Evolutionary conservation across 2,888 invertebrate species (phyloP).

Genomic region (Drosophila imparisetae): DNA sequence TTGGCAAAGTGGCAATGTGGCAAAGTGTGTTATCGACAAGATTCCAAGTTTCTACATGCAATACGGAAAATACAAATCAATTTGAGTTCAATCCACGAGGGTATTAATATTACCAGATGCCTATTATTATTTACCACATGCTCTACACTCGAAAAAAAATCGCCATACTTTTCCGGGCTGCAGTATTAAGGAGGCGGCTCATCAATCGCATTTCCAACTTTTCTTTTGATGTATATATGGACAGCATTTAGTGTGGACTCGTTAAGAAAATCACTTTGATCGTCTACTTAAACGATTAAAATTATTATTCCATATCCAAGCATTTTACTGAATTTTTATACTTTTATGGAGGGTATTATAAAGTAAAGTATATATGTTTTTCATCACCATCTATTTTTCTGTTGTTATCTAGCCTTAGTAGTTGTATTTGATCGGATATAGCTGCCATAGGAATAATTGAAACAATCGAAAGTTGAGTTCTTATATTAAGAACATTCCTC

Average conservation of each 20-base stretch:
- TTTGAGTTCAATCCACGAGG: neutral
- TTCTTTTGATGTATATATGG: neutral
- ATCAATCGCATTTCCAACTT: neutral
- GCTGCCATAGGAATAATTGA: too few relatives aligned
- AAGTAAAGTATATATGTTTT: too few relatives aligned
- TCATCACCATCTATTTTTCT: too few relatives aligned
- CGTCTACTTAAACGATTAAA: too few relatives aligned
- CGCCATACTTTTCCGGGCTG: neutral
- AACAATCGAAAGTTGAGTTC: too few relatives aligned
- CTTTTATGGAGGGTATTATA: too few relatives aligned
- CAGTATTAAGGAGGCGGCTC: neutral
- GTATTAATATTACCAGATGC: neutral
- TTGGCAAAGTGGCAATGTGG: neutral
- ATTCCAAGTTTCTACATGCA: neutral
- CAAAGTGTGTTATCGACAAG: neutral
- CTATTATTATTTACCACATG: neutral
- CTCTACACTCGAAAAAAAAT: neutral
- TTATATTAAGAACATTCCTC: too few relatives aligned
- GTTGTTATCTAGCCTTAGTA: too few relatives aligned
- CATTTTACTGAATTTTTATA: neutral
- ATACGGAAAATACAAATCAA: neutral
- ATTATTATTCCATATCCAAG: neutral
- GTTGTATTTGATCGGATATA: too few relatives aligned
- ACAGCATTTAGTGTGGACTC: too few relatives aligned
- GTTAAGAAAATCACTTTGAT: too few relatives aligned